A percentile compares a stretch with the other conserved stretches of the same genome.
These are phyloP conservation scores for Nyctibius grandis DNA, from an alignment of 2,797 vertebrate species.

Conservation along the genomic window DNA sequence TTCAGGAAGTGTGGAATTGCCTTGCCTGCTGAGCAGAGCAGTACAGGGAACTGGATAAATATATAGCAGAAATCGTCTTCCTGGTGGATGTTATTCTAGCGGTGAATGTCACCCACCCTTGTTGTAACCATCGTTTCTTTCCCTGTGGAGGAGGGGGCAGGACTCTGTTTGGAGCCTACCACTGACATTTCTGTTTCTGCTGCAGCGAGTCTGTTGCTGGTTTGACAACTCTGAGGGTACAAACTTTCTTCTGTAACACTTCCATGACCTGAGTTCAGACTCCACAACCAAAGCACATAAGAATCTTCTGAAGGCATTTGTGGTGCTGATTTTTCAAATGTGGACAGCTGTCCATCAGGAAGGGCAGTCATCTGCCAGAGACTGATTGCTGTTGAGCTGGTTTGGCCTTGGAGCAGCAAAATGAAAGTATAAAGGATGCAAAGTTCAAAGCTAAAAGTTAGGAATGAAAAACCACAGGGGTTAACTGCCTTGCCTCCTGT, in stretches of 20 bases:
- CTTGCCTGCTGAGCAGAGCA: neutral
- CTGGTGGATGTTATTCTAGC: neutral
- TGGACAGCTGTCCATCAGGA: neutral
- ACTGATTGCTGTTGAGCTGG: neutral
- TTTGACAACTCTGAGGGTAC: neutral
- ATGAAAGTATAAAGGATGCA: neutral
- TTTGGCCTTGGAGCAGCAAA: neutral
- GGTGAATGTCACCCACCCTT: neutral
- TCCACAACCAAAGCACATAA: neutral
- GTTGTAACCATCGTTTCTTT: neutral
- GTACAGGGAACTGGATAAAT: neutral
- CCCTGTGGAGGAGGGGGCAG: neutral
- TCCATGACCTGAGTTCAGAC: neutral
- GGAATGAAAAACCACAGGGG: neutral
- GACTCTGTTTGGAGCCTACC: neutral
- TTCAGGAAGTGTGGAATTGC: slow-evolving; percentile 5
- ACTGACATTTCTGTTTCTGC: neutral
- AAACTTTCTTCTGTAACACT: neutral
- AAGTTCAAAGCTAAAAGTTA: slow-evolving; percentile 1
- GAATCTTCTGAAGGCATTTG: neutral
- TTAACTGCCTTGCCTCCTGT: neutral
- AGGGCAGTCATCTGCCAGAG: neutral
- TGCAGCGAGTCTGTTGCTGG: neutral
- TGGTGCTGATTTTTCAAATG: neutral
- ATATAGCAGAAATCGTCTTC: neutral